Percentiles rank a stretch among this genome's conserved stretches.
Conservation (phyloP, 2,797 vertebrate species). For the Pseudomugil gertrudae region DNA sequence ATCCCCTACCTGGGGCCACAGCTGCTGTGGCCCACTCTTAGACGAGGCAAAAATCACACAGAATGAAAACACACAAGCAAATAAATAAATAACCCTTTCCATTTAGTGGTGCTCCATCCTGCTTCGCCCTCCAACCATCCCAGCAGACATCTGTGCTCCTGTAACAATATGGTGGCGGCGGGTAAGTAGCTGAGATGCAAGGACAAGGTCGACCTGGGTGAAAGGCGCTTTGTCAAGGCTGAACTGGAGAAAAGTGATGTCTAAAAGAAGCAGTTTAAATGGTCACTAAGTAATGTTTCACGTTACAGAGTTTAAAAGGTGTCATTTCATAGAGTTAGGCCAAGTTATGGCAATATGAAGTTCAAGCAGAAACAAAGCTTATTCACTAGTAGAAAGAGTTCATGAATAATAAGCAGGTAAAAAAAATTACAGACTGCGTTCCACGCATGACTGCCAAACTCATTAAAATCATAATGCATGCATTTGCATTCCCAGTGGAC, state of each 20-base stretch:
- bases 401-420: conserved; percentile 79
- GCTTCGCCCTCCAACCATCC: conserved; percentile 38
- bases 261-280: conserved; percentile 8
- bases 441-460: conserved; percentile 74
- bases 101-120: conserved; percentile 34
- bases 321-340: conserved; percentile 29
- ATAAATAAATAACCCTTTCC: conserved; percentile 57
- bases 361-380: conserved; percentile 55
- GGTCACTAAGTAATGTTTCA: conserved; percentile 4
- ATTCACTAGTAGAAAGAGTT: conserved; percentile 62
- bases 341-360: conserved; percentile 34
- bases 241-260: conserved; percentile 26
- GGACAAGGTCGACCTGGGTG: conserved; percentile 49
- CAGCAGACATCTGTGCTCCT: conserved; percentile 60
- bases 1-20: conserved; percentile 22
- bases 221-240: conserved; percentile 34
- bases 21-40: conserved; percentile 25
- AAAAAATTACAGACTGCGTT: conserved; percentile 41
- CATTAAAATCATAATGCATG: conserved; percentile 74
- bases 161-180: conserved; percentile 49
- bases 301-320: conserved; percentile 16
- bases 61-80: conserved; percentile 53
- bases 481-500: conserved; percentile 54
- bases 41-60: conserved; percentile 39
- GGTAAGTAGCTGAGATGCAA: conserved; percentile 49